Evolutionary conservation across 2,113 vertebrate genomes (phyloP).

Genomic region (Rafetus swinhoei): DNA sequence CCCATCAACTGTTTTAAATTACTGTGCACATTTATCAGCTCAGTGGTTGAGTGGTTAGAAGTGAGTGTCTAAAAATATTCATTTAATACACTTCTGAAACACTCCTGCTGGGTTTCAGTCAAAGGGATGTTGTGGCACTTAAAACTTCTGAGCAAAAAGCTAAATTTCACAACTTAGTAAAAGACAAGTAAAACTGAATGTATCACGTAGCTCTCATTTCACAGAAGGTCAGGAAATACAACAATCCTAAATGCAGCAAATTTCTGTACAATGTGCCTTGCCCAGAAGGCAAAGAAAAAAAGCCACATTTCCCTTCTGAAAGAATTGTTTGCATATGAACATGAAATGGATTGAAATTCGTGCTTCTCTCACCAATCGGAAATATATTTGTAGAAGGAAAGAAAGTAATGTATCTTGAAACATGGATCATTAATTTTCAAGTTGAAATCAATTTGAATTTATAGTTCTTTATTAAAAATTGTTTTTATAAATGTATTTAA

Average conservation of each 20-base stretch:
- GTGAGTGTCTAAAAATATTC: constrained; percentile 29
- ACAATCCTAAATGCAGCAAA: background rate
- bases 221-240: constrained; percentile 15
- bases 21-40: constrained; percentile 10
- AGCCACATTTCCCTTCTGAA: background rate
- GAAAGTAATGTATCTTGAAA: background rate
- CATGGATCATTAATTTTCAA: constrained; percentile 3
- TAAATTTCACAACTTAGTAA: constrained; percentile 14
- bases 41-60: constrained; percentile 21
- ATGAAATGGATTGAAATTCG: constrained; percentile 13
- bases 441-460: constrained; percentile 27
- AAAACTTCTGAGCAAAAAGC: background rate
- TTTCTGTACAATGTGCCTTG: background rate
- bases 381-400: background rate
- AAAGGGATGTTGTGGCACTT: background rate
- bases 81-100: constrained; percentile 40
- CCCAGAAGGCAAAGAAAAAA: constrained; percentile 11
- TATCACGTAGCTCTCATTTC: background rate
- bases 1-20: constrained; percentile 58
- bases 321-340: background rate
- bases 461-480: background rate
- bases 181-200: constrained; percentile 4
- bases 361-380: background rate
- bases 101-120: constrained; percentile 28
- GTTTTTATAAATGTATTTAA: constrained; percentile 23